Percentiles rank a stretch among this genome's conserved stretches.
Conservation (phyloP, 2,888 invertebrate species). For the Ametastegia equiseti region DNA sequence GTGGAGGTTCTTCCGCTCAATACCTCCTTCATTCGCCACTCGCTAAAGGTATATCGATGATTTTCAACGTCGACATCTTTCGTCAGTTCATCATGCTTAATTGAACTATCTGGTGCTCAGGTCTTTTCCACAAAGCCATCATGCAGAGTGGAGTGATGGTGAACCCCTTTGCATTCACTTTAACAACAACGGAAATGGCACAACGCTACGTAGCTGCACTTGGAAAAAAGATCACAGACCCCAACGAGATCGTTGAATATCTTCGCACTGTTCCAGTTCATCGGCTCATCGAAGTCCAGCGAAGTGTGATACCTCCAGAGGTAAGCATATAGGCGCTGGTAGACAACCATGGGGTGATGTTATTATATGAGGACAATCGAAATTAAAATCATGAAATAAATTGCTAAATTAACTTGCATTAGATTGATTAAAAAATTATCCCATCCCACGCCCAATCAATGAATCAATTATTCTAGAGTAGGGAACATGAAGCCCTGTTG, state of each 20-base stretch:
- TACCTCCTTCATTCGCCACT: conserved; percentile 60
- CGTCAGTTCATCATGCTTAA: neutral
- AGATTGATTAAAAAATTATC: neutral
- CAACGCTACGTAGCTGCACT: conserved; percentile 56
- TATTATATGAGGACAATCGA: too few relatives aligned
- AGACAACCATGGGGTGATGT: neutral
- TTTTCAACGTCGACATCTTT: neutral
- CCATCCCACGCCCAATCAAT: neutral
- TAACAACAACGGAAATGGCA: neutral
- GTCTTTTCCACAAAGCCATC: conserved; percentile 40
- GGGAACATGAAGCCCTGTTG: too few relatives aligned
- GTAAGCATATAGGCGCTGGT: conserved; percentile 47
- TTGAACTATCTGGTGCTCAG: neutral
- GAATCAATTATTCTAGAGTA: too few relatives aligned
- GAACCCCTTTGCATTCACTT: neutral
- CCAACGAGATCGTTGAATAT: conserved; percentile 62
- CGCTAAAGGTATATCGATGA: conserved; percentile 60
- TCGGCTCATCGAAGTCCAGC: conserved; percentile 56
- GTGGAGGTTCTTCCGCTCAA: conserved; percentile 59
- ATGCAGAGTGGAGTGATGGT: conserved; percentile 13
- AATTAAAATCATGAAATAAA: neutral
- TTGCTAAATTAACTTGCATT: too few relatives aligned
- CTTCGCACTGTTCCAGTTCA: conserved; percentile 60
- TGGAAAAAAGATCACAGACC: conserved; percentile 61
- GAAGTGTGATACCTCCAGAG: conserved; percentile 42